Evolutionary conservation across 1,140 invertebrate species (phyloP).

Genomic region (Aphaenogaster floridana): DNA sequence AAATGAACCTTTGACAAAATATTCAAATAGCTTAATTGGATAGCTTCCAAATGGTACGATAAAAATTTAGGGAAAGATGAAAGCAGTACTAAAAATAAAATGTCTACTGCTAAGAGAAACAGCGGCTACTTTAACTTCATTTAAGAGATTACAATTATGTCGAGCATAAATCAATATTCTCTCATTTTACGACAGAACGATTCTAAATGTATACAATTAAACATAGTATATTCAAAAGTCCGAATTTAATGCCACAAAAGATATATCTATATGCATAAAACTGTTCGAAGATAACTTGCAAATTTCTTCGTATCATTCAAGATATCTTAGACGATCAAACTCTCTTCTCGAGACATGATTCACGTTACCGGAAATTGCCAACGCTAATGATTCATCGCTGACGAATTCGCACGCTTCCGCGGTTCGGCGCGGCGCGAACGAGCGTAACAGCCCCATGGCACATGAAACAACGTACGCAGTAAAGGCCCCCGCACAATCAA

Average conservation of each 20-base stretch:
- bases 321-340: not conserved
- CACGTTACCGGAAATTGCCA: slow-evolving; percentile 7
- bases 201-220: not conserved
- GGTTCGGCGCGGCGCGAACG: no score
- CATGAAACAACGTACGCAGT: no score
- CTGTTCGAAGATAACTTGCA: not conserved
- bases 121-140: not conserved
- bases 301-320: not conserved
- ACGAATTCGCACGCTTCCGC: slow-evolving; percentile 7
- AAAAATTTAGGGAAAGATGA: not conserved
- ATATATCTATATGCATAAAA: not conserved
- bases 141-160: not conserved
- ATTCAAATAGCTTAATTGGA: not conserved
- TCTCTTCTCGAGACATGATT: slow-evolving; percentile 10
- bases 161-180: not conserved
- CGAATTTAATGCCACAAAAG: not conserved
- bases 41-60: not conserved
- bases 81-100: slow-evolving; percentile 57
- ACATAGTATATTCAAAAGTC: not conserved
- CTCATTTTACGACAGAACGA: not conserved
- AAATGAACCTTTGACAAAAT: not conserved
- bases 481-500: no score
- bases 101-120: slow-evolving; percentile 56
- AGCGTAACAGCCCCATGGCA: no score
- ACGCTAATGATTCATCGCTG: slow-evolving; percentile 42